phyloP scores from a whole-genome alignment of 2,888 invertebrate species.

The Philopedon plagiatum region DNA sequence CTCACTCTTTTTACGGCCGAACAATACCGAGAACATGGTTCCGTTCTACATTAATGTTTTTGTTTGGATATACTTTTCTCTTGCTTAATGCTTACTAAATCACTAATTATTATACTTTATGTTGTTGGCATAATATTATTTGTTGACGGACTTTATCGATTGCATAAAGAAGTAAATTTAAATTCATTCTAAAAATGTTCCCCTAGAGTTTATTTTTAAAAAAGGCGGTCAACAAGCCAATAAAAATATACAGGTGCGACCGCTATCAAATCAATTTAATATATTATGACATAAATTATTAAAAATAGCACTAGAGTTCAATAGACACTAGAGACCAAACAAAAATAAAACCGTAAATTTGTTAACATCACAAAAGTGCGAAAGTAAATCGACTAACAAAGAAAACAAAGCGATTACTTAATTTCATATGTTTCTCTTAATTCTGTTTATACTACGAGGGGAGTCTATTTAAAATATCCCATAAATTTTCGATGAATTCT shows the following conservation, averaged over 20 bases:
- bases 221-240: slow-evolving; percentile 14
- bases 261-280: neutral
- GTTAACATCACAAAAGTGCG: neutral
- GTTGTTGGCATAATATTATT: neutral
- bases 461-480: slow-evolving; percentile 39
- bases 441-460: slow-evolving; percentile 21
- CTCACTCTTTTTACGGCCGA: too few relatives aligned
- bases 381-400: slow-evolving; percentile 5
- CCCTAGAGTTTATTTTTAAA: slow-evolving; percentile 15
- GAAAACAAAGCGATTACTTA: slow-evolving; percentile 6
- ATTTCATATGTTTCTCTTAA: slow-evolving; percentile 18
- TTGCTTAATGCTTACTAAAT: too few relatives aligned
- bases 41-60: too few relatives aligned
- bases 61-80: too few relatives aligned
- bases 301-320: slow-evolving; percentile 15
- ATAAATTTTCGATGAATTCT: slow-evolving; percentile 30
- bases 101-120: slow-evolving; percentile 1
- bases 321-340: slow-evolving; percentile 2
- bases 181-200: slow-evolving; percentile 13
- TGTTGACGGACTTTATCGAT: neutral
- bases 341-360: neutral
- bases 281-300: neutral
- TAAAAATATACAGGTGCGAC: slow-evolving; percentile 8
- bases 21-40: too few relatives aligned
- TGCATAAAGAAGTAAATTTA: neutral